Evolutionary conservation across 1,140 invertebrate genomes (phyloP).

Genomic region (Scaptomyza pallida): DNA sequence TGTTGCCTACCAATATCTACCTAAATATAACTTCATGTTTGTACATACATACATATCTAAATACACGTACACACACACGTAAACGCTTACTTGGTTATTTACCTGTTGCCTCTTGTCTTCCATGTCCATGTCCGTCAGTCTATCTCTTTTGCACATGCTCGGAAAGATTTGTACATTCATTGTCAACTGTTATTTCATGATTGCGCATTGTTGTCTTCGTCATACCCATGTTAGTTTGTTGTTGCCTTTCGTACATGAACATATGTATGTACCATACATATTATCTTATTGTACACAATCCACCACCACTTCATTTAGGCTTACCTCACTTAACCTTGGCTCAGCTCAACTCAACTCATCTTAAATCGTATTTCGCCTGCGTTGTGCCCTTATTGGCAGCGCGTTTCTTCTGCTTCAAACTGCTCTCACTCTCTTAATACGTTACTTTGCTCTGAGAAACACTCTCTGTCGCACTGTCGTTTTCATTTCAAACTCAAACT

Average conservation of each 20-base stretch:
- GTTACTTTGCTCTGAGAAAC: constrained; percentile 16
- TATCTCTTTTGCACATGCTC: constrained; percentile 27
- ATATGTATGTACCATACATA: constrained; percentile 5
- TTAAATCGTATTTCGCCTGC: constrained; percentile 29
- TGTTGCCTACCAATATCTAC: constrained; percentile 21
- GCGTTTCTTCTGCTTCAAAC: neutral
- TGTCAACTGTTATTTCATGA: constrained; percentile 59
- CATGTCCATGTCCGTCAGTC: constrained; percentile 23
- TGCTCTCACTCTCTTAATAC: constrained; percentile 2
- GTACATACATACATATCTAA: constrained; percentile 5
- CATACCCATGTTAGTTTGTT: constrained; percentile 19
- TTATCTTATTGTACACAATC: constrained; percentile 59
- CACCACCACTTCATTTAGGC: constrained; percentile 32
- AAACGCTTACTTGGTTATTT: constrained; percentile 34
- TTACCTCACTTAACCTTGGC: constrained; percentile 24
- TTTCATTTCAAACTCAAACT: constrained; percentile 54
- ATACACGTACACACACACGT: neutral
- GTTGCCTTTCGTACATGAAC: constrained; percentile 8
- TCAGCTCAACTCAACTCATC: constrained; percentile 28
- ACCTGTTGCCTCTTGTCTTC: constrained; percentile 53
- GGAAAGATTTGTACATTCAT: constrained; percentile 49
- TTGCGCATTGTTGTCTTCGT: constrained; percentile 52
- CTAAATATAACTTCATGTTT: constrained; percentile 27
- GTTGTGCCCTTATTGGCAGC: constrained; percentile 18
- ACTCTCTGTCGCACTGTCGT: constrained; percentile 29